Evolutionary conservation across 2,888 invertebrate genomes (phyloP).

Genomic region (Carpatolechia fugitivella): DNA sequence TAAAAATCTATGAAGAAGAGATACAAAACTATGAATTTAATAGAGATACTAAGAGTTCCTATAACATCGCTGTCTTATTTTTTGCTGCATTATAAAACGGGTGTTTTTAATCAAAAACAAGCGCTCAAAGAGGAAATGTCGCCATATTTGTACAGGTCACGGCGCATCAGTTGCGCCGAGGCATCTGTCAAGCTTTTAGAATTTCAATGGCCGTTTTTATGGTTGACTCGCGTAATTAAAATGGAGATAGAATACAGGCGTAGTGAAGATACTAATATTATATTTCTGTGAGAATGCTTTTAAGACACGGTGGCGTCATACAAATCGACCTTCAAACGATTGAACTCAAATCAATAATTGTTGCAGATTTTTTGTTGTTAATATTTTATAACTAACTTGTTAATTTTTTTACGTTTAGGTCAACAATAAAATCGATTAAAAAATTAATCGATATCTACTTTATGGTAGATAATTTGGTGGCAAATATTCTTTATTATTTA

Average conservation of each 20-base stretch:
- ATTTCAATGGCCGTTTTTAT: conserved; percentile 2
- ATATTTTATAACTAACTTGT: neutral
- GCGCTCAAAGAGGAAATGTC: conserved; percentile 11
- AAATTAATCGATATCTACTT: too few species aligned
- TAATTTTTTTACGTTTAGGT: neutral
- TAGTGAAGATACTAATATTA: neutral
- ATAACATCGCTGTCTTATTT: neutral
- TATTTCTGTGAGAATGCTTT: too few species aligned
- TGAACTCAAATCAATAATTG: too few species aligned
- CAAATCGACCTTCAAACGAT: too few species aligned
- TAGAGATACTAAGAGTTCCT: neutral
- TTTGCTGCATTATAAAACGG: neutral
- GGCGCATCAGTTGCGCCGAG: conserved; percentile 8
- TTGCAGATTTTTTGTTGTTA: neutral
- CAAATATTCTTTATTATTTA: too few species aligned
- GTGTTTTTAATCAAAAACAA: conserved; percentile 7
- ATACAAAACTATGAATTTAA: too few species aligned
- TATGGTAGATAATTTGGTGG: too few species aligned
- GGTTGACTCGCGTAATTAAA: neutral
- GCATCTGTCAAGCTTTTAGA: neutral
- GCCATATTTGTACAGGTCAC: conserved; percentile 19
- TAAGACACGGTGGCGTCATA: too few species aligned
- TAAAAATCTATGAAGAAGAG: too few species aligned
- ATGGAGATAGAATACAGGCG: neutral
- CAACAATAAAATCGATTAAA: neutral